Evolutionary conservation across 2,113 vertebrate species (phyloP).

Genomic region (Ibidorhyncha struthersii): DNA sequence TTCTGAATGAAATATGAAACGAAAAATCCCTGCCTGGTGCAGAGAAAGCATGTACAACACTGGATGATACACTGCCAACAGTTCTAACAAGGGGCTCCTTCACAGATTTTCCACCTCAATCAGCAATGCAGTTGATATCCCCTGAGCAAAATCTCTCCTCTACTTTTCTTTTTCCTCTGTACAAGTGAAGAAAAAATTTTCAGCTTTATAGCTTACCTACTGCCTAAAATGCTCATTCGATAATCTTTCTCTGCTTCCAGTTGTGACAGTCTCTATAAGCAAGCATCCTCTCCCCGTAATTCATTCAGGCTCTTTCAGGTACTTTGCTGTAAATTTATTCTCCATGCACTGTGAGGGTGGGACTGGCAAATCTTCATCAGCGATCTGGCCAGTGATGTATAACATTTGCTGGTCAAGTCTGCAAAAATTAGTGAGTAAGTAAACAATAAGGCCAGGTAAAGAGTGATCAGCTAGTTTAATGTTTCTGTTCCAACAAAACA

Average conservation of each 20-base stretch:
- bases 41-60: background rate
- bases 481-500: background rate
- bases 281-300: background rate
- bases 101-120: slow-evolving; percentile 55
- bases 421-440: background rate
- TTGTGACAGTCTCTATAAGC: background rate
- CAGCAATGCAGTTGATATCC: slow-evolving; percentile 44
- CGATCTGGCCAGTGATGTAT: background rate
- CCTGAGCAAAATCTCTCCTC: slow-evolving; percentile 3
- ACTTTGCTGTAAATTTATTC: background rate
- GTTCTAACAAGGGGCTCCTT: slow-evolving; percentile 34
- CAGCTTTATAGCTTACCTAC: background rate
- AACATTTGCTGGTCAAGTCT: background rate
- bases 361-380: background rate
- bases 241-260: background rate
- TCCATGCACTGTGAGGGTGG: background rate
- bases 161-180: background rate
- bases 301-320: background rate
- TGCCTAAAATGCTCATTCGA: background rate
- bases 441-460: background rate
- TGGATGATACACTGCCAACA: slow-evolving; percentile 36
- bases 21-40: slow-evolving; percentile 29
- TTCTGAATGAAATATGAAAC: slow-evolving; percentile 48
- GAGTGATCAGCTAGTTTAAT: background rate
- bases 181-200: background rate